Evolutionary conservation across 2,888 invertebrate species (phyloP), one percentile per base, ranked within the genome.

Genomic region (Parascotia fuliginaria): DNA sequence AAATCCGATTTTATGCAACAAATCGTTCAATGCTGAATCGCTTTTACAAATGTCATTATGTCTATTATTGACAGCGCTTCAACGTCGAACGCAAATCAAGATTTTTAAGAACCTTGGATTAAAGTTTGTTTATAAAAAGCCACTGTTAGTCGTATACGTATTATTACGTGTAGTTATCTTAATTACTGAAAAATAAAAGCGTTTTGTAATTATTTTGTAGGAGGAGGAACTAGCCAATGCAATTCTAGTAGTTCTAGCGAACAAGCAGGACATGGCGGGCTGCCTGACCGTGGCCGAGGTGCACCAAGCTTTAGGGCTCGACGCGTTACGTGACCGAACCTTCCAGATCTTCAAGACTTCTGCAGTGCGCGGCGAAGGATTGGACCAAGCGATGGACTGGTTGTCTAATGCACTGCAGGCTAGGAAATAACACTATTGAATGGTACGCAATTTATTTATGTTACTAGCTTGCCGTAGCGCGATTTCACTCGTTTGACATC

Each of bases 321-420:
- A 99, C 71, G 96, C 97, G 9, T 93, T 99, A 45, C 98, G 98
- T 87, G 98, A 98, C 91, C 94, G 99, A 80, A 99, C 99, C 79
- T 99, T 99, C 94, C 98, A 99, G 94, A 99, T 99, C 80, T 99
- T 99, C 90, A 99, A 99, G 93, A 99, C 99, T 1, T 99, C 99
- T 0, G 99, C 99, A 36, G 97, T 98, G 65, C 97, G 98, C 87
- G 99, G 99, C 16, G 98, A 99, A 88, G 99, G 99, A 0, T 93
- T 99, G 40, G 98, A 99, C 85, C 98, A 98, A 89, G 98, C 99
- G 55, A 99, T 99, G 99, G 99, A 99, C 87, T 99, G 99, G 99
- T 95, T 98, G 64, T 96, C 97, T 55, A 98, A 97, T 79, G 96
- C 97, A 43, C 89, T 98, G 76, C 97, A 97, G 87, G 97, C 96